Base-by-base conservation (phyloP, 2,888 invertebrate species). In the Urechis unicinctus region DNA sequence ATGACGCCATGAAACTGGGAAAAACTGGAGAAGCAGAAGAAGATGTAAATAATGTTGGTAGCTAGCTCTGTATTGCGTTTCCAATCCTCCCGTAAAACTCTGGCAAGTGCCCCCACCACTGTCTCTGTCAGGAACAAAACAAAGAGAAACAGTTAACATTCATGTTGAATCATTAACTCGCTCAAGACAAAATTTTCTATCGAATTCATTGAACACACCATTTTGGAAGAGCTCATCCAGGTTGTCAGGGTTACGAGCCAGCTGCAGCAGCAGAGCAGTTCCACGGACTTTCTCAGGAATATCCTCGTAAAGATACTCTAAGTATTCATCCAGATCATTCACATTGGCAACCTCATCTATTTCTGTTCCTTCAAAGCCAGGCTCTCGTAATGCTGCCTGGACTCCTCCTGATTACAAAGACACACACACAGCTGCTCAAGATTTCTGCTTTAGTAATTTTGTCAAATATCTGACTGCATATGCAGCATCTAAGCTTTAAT, bases 61-160 rank as follows among this genome's bases (percentile, higher is more conserved):
- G 94, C 92, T 57, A 98, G 81, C 77, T 97, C 95, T 70, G 95
- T 88, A 77, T 91, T 96, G 74, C 91, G 87, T 79, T 91, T 91
- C 91, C 95, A 97, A 80, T 98, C 97, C 81, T 98, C 98, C 64
- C 96, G 85, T 53, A 98, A 81, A 31, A 97, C 94, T 73, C 98
- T 84, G 13, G 95, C 91, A 67, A 98, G 82, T 43, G 96, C 97
- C 81, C 95, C 95, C 51, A 98, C 82, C 53, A 96, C 85, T 43
- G 93, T 91, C 81, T 97, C 82, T 76, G 67, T 21, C 61, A 62
- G 6, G 26, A 26, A 6, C 50, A 50, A 21, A 36, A n/a, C n/a
- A n/a, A n/a, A n/a, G n/a, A n/a, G n/a, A n/a, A n/a, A n/a, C n/a
- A n/a, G n/a, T n/a, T n/a, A n/a, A n/a, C n/a, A n/a, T n/a, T n/a